Conservation (phyloP, 2,888 invertebrate species). For the Diarsia rubi region DNA sequence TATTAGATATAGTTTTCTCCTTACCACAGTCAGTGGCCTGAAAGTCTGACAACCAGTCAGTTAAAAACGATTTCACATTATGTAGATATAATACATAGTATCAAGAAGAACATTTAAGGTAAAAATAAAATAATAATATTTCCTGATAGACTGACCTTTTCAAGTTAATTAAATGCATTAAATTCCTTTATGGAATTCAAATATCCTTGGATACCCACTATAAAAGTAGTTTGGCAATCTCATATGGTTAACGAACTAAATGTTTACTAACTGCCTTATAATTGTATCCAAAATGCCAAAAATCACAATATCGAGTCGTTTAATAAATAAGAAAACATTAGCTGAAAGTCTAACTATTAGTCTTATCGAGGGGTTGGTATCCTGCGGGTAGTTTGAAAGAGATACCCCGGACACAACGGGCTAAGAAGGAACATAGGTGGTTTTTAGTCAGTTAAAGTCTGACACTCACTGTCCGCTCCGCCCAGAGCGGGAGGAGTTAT, state of each 20-base stretch:
- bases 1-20: no score
- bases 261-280: not conserved
- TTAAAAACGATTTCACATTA: not conserved
- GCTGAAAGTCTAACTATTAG: no score
- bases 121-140: conserved; percentile 11
- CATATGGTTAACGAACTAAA: not conserved
- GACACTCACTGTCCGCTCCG: no score
- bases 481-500: no score
- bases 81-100: not conserved
- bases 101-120: conserved; percentile 4
- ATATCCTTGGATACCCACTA: conserved; percentile 1
- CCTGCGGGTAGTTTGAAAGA: no score
- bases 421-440: no score
- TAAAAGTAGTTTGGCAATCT: conserved; percentile 2
- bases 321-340: not conserved
- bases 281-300: not conserved
- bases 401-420: no score
- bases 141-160: conserved; percentile 23
- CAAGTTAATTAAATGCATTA: not conserved
- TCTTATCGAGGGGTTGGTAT: no score
- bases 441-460: no score
- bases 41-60: not conserved
- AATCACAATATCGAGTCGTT: not conserved
- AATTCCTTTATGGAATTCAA: not conserved
- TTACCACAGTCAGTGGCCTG: no score